Evolutionary conservation across 2,888 invertebrate species (phyloP).

Genomic region (Lithophane leautieri): DNA sequence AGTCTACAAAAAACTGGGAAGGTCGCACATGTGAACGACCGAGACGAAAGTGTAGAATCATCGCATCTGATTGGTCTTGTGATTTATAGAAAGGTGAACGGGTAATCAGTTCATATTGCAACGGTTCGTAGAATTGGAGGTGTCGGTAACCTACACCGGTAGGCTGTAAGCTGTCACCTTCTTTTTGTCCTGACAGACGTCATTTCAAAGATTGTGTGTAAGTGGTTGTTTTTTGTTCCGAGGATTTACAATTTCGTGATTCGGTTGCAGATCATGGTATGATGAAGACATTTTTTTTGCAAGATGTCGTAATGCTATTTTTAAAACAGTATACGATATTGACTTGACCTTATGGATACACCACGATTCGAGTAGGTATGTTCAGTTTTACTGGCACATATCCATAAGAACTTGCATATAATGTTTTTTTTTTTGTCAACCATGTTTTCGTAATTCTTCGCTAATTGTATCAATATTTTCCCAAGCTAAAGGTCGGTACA

Average conservation of each 20-base stretch:
- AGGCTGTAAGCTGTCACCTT: slow-evolving; percentile 30
- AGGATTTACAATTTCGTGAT: slow-evolving; percentile 21
- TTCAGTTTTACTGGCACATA: not conserved
- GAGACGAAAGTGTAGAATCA: slow-evolving; percentile 68
- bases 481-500: slow-evolving; percentile 60
- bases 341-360: not conserved
- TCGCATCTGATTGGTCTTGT: slow-evolving; percentile 67
- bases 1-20: slow-evolving; percentile 55
- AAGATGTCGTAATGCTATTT: not conserved
- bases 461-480: slow-evolving; percentile 66
- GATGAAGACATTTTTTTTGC: slow-evolving; percentile 20
- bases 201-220: slow-evolving; percentile 19
- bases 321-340: slow-evolving; percentile 1
- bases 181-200: slow-evolving; percentile 30
- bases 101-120: slow-evolving; percentile 64
- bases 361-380: not conserved
- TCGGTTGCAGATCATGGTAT: slow-evolving; percentile 13
- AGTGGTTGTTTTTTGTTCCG: slow-evolving; percentile 36
- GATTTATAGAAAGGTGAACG: slow-evolving; percentile 67
- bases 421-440: not conserved
- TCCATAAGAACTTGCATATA: not conserved
- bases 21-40: slow-evolving; percentile 68
- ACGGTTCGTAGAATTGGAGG: slow-evolving; percentile 55
- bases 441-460: slow-evolving; percentile 17
- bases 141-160: slow-evolving; percentile 52